phyloP scores from a whole-genome alignment of 2,113 vertebrate species.

The Cynoglossus semilaevis region DNA sequence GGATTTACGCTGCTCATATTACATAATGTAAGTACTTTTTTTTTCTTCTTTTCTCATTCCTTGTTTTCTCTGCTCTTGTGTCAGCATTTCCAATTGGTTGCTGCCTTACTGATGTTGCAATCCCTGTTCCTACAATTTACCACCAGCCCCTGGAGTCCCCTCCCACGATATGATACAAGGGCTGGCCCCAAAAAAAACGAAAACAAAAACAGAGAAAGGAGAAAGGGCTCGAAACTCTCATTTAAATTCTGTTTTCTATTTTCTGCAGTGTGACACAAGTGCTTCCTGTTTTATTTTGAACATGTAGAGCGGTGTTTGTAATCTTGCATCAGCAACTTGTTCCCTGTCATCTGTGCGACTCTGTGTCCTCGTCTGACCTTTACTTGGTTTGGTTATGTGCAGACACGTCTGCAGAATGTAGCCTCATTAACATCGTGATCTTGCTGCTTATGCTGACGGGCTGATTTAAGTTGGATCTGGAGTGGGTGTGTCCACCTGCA shows the following conservation, averaged over 20 bases:
- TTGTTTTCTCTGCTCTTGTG: constrained; percentile 32
- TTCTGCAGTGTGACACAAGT: too few species aligned
- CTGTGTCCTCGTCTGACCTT: not conserved
- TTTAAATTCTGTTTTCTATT: not conserved
- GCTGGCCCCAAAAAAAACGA: constrained; percentile 10
- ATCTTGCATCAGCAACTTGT: not conserved
- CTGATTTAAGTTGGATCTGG: not conserved
- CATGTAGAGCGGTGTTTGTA: not conserved
- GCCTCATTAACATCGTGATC: not conserved
- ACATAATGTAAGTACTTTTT: not conserved
- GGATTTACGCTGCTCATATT: not conserved
- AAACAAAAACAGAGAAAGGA: constrained; percentile 1
- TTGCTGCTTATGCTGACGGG: not conserved
- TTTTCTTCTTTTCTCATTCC: constrained; percentile 14
- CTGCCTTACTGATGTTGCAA: constrained; percentile 2
- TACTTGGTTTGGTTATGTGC: not conserved
- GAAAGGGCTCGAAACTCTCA: constrained; percentile 2
- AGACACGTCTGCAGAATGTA: too few species aligned
- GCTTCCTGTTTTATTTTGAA: too few species aligned
- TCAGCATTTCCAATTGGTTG: constrained; percentile 39
- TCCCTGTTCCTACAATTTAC: constrained; percentile 44
- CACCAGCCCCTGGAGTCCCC: constrained; percentile 15
- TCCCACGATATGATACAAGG: constrained; percentile 55
- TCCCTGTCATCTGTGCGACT: not conserved
- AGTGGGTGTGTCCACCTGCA: not conserved